Conservation (phyloP, 2,797 vertebrate species). For the Nyctalus aviator region DNA sequence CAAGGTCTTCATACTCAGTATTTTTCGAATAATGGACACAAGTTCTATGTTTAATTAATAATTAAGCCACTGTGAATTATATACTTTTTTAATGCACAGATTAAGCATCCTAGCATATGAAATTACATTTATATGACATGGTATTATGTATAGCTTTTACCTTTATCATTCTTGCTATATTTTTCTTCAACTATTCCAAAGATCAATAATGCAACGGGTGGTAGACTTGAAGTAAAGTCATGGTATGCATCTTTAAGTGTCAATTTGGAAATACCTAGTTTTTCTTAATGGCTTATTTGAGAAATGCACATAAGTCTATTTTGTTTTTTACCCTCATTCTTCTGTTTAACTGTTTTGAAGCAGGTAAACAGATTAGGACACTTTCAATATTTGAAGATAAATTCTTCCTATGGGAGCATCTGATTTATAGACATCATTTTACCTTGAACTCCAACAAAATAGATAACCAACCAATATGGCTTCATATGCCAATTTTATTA, state of each 20-base stretch:
- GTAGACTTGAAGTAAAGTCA: neutral
- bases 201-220: neutral
- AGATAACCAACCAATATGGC: neutral
- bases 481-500: neutral
- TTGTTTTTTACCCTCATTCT: neutral
- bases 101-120: neutral
- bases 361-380: neutral
- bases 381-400: neutral
- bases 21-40: constrained; percentile 25
- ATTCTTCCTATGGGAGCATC: neutral
- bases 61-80: neutral
- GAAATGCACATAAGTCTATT: neutral
- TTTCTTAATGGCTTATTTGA: neutral
- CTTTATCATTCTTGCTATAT: neutral
- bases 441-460: neutral
- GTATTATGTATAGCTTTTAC: neutral
- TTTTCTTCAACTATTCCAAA: neutral
- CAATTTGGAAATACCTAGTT: neutral
- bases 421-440: neutral
- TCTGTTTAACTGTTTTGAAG: constrained; percentile 15
- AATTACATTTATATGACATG: neutral
- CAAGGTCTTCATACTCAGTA: neutral
- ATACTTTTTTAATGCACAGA: neutral
- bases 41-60: neutral
- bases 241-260: neutral